These are phyloP conservation scores for Aphis craccivora DNA, from an alignment of 1,140 invertebrate species.

Conservation along the genomic window DNA sequence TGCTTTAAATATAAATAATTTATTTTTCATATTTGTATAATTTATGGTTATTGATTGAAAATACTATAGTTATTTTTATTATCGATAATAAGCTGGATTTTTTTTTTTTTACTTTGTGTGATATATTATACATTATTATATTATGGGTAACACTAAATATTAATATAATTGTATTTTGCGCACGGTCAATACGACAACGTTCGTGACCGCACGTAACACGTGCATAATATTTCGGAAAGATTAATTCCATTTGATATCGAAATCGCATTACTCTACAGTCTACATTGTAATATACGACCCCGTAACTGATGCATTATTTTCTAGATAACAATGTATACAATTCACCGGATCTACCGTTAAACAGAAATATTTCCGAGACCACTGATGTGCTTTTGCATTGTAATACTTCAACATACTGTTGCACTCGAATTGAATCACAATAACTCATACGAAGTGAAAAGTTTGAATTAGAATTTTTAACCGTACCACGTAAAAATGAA, in stretches of 20 bases:
- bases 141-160: not conserved
- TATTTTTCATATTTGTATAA: not conserved
- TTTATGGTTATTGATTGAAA: not conserved
- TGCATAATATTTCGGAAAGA: not conserved
- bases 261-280: not conserved
- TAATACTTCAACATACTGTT: not conserved
- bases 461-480: not conserved
- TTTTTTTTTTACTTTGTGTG: not conserved
- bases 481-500: not conserved
- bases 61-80: not conserved
- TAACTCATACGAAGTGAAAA: not conserved
- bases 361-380: not conserved
- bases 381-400: not conserved
- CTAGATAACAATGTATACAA: not conserved
- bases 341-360: not conserved
- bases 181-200: not conserved
- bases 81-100: not conserved
- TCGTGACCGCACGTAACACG: not conserved
- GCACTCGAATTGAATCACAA: not conserved
- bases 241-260: slow-evolving; percentile 18
- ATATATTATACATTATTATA: not conserved
- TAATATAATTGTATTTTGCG: not conserved
- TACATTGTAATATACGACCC: not conserved
- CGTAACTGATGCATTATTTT: not conserved
- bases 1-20: not conserved